Base-by-base conservation (phyloP, 2,888 invertebrate species). In the Campoletis raptor region DNA sequence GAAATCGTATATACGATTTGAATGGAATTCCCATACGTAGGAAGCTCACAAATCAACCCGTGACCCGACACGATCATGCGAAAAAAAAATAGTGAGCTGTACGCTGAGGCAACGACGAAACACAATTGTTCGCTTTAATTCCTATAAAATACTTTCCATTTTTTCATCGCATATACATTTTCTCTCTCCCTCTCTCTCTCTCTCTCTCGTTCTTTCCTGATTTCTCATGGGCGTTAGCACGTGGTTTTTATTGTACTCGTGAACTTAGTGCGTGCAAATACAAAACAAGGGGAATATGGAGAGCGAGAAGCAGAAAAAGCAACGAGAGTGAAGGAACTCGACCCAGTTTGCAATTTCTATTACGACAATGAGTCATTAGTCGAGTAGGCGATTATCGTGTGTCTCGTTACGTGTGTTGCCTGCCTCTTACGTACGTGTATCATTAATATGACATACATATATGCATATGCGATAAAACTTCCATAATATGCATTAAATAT, bases 311-410 rank as follows among this genome's bases (percentile, higher is more conserved):
- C 10, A 77, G 45, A 77, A 70, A 52, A 54, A 77, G 52, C 36
- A 82, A 72, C 36, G 78, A 85, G 82, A 82, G 81, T 64, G 61
- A 77, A 74, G 42, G 70, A 79, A 85, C 82, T 85, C 86, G 86
- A 87, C 86, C 86, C 79, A 87, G 85, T 85, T 87, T 85, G 74
- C 85, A 85, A 78, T 87, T 87, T 87, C 86, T 79, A 79, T 85
- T 85, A 85, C 81, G 86, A 87, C 86, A 85, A 87, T 87, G 85
- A 85, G 82, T 87, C 86, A 87, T 87, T 87, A 87, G 86, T 85
- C 86, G 85, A 87, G 86, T 87, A 79, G 86, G 85, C 86, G 86
- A 87, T 87, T 87, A 87, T 87, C 86, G 85, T 79, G 85, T 78
- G 69, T 48, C 85, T 85, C 85, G 85, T 87, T 84, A 84, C 83